These are phyloP conservation scores for Anarhynchus alexandrinus DNA, from an alignment of 2,113 vertebrate genomes.

Conservation along the genomic window DNA sequence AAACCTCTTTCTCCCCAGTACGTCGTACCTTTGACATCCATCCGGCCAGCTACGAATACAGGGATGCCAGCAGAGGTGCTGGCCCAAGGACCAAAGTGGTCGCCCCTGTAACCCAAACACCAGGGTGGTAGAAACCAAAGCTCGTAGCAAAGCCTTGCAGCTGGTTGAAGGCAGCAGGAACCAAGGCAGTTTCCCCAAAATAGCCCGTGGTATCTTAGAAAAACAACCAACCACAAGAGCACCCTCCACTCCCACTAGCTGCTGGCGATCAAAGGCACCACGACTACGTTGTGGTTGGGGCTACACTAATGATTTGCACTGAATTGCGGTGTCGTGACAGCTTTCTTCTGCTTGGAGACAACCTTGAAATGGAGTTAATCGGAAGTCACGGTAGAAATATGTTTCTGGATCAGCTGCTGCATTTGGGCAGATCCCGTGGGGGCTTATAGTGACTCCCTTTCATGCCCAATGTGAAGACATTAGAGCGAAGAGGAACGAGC, in stretches of 20 bases:
- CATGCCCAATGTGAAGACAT: neutral
- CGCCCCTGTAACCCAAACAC: neutral
- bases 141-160: neutral
- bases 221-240: neutral
- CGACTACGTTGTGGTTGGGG: accelerated
- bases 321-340: accelerated
- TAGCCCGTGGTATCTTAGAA: neutral
- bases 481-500: neutral
- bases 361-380: neutral
- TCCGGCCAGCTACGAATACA: neutral
- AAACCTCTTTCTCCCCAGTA: neutral
- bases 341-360: neutral
- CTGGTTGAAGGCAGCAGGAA: neutral
- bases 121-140: neutral
- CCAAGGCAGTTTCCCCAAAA: neutral
- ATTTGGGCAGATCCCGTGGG: neutral
- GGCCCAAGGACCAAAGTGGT: neutral
- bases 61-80: neutral
- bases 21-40: neutral
- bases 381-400: neutral
- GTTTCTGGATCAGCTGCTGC: neutral
- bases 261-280: neutral
- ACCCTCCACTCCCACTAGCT: neutral
- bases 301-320: accelerated
- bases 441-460: neutral